A percentile compares a stretch with the other conserved stretches of the same genome.
Conservation (phyloP, 2,113 vertebrate genomes). For the Heloderma charlesbogerti region DNA sequence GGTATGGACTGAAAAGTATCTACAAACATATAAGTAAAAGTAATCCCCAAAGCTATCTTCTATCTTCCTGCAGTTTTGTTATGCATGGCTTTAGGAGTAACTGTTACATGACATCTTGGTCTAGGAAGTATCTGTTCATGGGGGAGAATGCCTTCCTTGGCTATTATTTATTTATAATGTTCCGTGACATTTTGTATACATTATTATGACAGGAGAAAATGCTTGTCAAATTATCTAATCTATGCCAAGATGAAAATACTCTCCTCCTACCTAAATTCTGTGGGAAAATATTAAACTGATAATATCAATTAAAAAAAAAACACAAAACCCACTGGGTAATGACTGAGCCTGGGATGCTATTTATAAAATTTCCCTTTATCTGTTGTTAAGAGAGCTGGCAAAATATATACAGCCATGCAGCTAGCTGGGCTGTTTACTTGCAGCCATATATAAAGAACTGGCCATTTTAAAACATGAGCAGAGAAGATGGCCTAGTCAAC, state of each 20-base stretch:
- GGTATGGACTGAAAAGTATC: neutral
- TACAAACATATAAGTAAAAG: neutral
- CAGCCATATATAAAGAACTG: neutral
- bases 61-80: neutral
- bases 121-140: conserved; percentile 24
- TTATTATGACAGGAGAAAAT: neutral
- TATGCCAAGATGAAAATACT: conserved; percentile 13
- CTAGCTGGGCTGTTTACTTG: neutral
- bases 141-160: conserved; percentile 3
- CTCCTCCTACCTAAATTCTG: rapidly evolving
- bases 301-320: rapidly evolving
- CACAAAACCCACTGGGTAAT: neutral
- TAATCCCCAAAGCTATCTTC: neutral
- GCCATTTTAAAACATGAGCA: neutral
- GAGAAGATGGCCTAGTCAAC: neutral
- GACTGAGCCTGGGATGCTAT: conserved; percentile 6
- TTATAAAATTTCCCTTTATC: conserved; percentile 6
- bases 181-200: conserved; percentile 19
- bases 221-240: conserved; percentile 44
- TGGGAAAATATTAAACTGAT: neutral
- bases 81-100: conserved; percentile 2
- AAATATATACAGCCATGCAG: conserved; percentile 14
- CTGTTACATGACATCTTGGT: conserved; percentile 36
- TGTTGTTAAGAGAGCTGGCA: neutral
- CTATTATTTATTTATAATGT: conserved; percentile 1